phyloP scores from a whole-genome alignment of 2,888 invertebrate species.

The Agrotis ipsilon region DNA sequence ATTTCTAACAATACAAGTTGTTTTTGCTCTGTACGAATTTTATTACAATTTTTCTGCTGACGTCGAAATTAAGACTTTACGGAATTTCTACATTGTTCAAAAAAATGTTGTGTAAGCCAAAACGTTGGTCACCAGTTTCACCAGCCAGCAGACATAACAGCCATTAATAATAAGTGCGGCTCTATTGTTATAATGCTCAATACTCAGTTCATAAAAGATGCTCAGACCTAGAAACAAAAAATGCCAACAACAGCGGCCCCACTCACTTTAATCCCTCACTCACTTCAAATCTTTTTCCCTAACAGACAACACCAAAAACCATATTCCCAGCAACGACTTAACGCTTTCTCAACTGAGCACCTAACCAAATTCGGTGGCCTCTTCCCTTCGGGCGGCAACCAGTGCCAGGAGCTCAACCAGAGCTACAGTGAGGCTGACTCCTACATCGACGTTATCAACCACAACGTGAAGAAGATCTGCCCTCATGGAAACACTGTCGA shows the following conservation, averaged over 20 bases:
- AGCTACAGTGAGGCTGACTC: slow-evolving; percentile 89
- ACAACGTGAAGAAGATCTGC: slow-evolving; percentile 84
- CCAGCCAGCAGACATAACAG: background rate
- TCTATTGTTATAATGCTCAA: background rate
- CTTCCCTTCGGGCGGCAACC: slow-evolving; percentile 88
- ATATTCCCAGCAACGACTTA: slow-evolving; percentile 90
- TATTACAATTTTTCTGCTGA: background rate
- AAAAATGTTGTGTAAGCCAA: background rate
- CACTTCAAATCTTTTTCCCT: slow-evolving; percentile 83
- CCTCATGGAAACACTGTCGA: slow-evolving; percentile 88
- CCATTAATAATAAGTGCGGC: background rate
- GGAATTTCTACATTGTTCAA: background rate
- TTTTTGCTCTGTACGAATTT: background rate
- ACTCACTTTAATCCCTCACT: slow-evolving; percentile 69
- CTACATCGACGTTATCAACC: slow-evolving; percentile 86
- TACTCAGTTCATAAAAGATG: background rate
- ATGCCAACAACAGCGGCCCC: slow-evolving; percentile 52
- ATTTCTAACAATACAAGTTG: background rate
- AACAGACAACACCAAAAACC: slow-evolving; percentile 90
- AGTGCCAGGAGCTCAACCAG: slow-evolving; percentile 88
- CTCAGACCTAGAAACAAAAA: background rate
- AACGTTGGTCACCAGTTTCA: too few species aligned
- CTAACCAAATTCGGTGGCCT: slow-evolving; percentile 88
- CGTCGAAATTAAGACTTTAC: background rate
- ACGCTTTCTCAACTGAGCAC: slow-evolving; percentile 90